Evolutionary conservation across 2,113 vertebrate genomes (phyloP).

Genomic region (Dicentrarchus labrax): DNA sequence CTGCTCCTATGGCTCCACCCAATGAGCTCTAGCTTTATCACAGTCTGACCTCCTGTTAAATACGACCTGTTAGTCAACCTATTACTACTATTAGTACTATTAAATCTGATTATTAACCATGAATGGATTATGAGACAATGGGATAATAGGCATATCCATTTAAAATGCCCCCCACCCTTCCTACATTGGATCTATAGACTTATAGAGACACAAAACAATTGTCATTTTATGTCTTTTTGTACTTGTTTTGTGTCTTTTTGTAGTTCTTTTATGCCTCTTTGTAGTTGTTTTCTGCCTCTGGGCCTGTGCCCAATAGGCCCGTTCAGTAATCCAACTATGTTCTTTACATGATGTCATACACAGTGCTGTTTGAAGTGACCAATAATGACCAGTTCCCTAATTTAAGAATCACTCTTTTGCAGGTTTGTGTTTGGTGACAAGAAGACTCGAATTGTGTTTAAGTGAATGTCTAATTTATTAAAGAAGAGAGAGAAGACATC

Average conservation of each 20-base stretch:
- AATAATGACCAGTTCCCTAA: background rate
- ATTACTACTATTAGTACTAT: background rate
- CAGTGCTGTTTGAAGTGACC: background rate
- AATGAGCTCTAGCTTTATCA: background rate
- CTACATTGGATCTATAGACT: no score
- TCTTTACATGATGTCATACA: background rate
- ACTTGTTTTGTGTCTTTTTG: background rate
- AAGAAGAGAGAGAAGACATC: background rate
- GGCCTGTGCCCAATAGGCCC: background rate
- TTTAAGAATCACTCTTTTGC: background rate
- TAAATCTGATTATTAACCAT: background rate
- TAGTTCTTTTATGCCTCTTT: no score
- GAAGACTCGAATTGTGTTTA: slow-evolving; percentile 73
- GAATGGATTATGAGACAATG: background rate
- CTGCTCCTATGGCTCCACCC: background rate
- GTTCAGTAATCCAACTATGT: background rate
- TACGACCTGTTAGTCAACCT: background rate
- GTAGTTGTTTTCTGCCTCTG: background rate
- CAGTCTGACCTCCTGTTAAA: background rate
- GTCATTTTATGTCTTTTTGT: background rate
- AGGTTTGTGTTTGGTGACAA: slow-evolving; percentile 80
- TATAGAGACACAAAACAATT: no score
- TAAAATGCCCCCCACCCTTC: no score
- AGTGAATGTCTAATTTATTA: slow-evolving; percentile 53
- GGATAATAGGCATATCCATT: no score